These are phyloP conservation scores for Motacilla alba DNA, from an alignment of 2,113 vertebrate species.

Conservation along the genomic window DNA sequence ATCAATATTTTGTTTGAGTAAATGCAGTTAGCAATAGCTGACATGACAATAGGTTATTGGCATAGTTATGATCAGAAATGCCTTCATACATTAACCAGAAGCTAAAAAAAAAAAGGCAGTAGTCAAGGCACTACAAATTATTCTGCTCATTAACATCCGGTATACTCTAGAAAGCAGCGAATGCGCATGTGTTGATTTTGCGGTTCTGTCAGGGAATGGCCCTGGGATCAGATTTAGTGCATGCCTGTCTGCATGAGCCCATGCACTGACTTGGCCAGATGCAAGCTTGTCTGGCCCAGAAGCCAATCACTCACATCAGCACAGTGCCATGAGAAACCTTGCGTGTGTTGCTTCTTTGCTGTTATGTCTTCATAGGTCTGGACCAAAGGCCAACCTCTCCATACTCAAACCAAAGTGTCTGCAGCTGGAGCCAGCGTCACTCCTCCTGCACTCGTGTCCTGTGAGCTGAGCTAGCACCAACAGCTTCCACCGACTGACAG, in stretches of 20 bases:
- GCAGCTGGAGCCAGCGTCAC: not conserved
- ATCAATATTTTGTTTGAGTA: constrained; percentile 11
- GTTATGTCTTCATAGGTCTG: not conserved
- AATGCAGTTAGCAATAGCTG: constrained; percentile 15
- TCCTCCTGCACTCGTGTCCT: not conserved
- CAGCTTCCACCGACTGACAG: not conserved
- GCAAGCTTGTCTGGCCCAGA: not conserved
- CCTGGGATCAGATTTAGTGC: not conserved
- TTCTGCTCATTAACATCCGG: not conserved
- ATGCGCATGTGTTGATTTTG: not conserved
- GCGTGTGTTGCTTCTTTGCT: not conserved
- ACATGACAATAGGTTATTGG: constrained; percentile 31
- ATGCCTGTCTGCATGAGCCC: not conserved
- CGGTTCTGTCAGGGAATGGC: not conserved
- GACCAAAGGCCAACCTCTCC: not conserved
- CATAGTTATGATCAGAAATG: constrained; percentile 8
- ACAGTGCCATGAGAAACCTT: not conserved
- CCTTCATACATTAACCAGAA: not conserved
- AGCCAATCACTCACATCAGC: not conserved
- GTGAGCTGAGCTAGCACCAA: not conserved
- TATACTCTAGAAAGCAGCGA: not conserved
- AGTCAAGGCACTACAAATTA: constrained; percentile 1
- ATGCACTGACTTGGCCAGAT: not conserved
- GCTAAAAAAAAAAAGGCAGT: not conserved
- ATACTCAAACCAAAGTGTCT: rapidly evolving